Evolutionary conservation across 2,113 vertebrate species (phyloP), one percentile per base, ranked within the genome.

Genomic region (Siphamia tubifer): DNA sequence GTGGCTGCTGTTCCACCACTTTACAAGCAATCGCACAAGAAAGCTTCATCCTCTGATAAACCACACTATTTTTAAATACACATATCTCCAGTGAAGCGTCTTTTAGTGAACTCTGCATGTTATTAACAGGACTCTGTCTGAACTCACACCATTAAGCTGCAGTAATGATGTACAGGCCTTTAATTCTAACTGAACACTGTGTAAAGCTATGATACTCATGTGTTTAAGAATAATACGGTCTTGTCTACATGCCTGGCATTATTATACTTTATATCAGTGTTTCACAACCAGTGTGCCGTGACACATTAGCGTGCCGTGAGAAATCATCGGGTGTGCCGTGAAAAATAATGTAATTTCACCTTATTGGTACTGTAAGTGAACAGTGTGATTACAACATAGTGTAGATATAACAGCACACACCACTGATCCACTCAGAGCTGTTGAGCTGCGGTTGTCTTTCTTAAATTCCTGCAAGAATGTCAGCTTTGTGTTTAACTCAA

Each of bases 51-150:
- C 51, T 62, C 51, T 69, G 40, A 68, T 79, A 32, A 72, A 11
- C 60, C 72, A 66, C 53, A 49, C 70, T 68, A 31, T 12, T 17
- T 66, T 73, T 66, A 62, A 35, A 77, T 60, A 68, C 28, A 67
- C 58, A 61, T 42, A 74, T 72, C 71, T 79, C 51, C 56, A 27
- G 65, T 74, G 63, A 82, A 81, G 63, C 77, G 48, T 63, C 58
- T 79, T 74, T 81, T 84, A 87, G 79, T 48, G 24, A 34, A 25
- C 52, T 62, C 53, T 60, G 66, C 45, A 39, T 71, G 35, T 83
- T 57, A 82, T 87, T 81, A 76, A 64, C 16, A 8, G 65, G 27
- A 43, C 25, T 60, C 20, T 10, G 49, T 64, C 56, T 64, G 47
- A 77, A 64, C 63, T 72, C 57, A 38, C 45, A 60, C 42, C 36